These are phyloP conservation scores for Onychomys leucogaster DNA, from an alignment of 2,797 vertebrate species.

Conservation along the genomic window DNA sequence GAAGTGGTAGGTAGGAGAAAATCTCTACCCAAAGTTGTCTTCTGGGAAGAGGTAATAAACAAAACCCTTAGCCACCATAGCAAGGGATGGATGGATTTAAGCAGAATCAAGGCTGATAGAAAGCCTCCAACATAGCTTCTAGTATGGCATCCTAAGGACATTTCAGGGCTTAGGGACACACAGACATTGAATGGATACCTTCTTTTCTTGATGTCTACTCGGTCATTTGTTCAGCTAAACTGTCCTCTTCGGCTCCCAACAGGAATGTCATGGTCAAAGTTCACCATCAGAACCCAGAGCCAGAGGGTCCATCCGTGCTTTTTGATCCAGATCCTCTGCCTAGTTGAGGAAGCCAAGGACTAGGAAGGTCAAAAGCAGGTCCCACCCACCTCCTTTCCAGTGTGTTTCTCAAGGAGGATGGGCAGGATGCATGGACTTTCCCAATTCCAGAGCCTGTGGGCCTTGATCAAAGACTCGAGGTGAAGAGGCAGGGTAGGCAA, in stretches of 20 bases:
- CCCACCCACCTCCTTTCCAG: neutral
- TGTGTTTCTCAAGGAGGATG: neutral
- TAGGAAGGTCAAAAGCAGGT: neutral
- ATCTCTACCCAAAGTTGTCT: neutral
- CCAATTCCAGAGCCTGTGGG: fast-evolving
- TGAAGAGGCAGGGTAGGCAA: neutral
- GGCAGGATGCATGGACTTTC: neutral
- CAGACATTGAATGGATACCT: neutral
- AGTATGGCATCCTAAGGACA: too few relatives aligned
- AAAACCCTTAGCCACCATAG: neutral
- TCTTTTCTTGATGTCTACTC: neutral
- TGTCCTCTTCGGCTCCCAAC: neutral
- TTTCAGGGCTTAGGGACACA: neutral
- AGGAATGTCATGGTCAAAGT: neutral
- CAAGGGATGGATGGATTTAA: neutral
- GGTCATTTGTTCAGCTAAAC: neutral
- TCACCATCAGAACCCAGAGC: neutral
- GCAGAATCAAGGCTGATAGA: neutral
- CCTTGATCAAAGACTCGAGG: neutral
- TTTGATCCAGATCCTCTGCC: neutral
- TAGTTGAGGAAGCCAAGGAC: neutral
- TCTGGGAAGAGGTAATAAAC: neutral
- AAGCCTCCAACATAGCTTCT: neutral
- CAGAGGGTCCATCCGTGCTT: too few relatives aligned
- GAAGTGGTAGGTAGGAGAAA: neutral